A percentile compares a stretch with the other conserved stretches of the same genome.
Evolutionary conservation across 2,113 vertebrate species (phyloP).

Genomic region (Origma solitaria): DNA sequence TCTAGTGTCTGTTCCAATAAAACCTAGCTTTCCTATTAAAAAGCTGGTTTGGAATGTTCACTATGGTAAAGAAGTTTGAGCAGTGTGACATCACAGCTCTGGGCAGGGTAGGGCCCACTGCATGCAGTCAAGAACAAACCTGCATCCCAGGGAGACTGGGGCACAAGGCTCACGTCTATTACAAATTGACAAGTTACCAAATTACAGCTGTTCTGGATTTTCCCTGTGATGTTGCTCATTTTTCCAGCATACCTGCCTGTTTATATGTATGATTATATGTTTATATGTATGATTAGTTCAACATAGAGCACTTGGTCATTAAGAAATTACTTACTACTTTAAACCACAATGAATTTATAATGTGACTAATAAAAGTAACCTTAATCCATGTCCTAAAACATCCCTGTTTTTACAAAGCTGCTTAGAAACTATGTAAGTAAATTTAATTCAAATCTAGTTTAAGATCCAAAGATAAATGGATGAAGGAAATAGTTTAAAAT

Average conservation of each 20-base stretch:
- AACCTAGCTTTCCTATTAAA: not conserved
- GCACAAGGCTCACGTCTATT: not conserved
- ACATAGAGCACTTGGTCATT: not conserved
- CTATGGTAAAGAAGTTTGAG: not conserved
- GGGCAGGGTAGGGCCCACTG: not conserved
- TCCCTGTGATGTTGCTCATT: not conserved
- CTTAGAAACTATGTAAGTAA: not conserved
- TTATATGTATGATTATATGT: not conserved
- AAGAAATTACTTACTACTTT: not conserved
- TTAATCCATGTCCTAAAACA: not conserved
- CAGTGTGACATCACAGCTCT: not conserved
- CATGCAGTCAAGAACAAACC: not conserved
- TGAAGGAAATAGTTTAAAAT: not conserved
- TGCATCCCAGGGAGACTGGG: not conserved
- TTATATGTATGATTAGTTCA: not conserved
- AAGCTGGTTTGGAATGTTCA: not conserved
- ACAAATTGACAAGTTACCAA: not conserved
- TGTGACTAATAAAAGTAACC: not conserved
- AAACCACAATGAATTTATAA: not conserved
- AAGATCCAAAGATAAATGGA: not conserved
- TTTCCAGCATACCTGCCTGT: not conserved
- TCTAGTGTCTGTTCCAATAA: not conserved
- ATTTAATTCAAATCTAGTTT: not conserved
- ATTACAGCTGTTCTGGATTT: not conserved
- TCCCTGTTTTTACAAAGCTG: not conserved